Conservation (phyloP, 2,888 invertebrate genomes). For the Dolichopus griseipennis region DNA sequence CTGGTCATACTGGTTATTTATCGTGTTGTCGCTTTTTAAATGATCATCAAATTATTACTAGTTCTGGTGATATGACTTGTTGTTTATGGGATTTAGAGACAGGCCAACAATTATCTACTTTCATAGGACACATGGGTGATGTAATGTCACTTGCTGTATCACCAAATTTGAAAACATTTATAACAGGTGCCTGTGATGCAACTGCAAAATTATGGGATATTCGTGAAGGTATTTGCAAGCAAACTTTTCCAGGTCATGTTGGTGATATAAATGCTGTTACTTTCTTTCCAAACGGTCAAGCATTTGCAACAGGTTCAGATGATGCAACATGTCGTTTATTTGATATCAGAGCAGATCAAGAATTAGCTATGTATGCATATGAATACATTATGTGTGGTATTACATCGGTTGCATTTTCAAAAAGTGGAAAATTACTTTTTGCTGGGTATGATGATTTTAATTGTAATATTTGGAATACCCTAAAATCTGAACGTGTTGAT, state of each 20-base stretch:
- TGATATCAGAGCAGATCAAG: constrained; percentile 99
- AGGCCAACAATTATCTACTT: constrained; percentile 96
- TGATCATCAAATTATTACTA: constrained; percentile 98
- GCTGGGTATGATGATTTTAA: constrained; percentile 99
- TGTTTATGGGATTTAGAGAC: constrained; percentile 99
- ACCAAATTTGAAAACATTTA: constrained; percentile 98
- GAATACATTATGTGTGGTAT: constrained; percentile 99
- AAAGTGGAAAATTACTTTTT: constrained; percentile 89
- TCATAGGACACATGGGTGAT: constrained; percentile 98
- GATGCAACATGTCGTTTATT: constrained; percentile 99
- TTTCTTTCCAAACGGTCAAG: constrained; percentile 96
- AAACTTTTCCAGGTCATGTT: constrained; percentile 99
- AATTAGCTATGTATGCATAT: constrained; percentile 99
- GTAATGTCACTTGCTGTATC: constrained; percentile 98
- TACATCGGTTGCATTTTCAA: constrained; percentile 98
- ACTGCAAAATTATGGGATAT: constrained; percentile 99
- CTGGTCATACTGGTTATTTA: constrained; percentile 98
- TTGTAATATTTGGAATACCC: constrained; percentile 99
- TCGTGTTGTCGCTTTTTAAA: constrained; percentile 99
- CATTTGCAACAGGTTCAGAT: constrained; percentile 99
- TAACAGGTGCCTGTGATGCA: constrained; percentile 98
- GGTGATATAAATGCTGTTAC: constrained; percentile 99
- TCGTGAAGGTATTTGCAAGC: constrained; percentile 98
- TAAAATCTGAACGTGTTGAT: constrained; percentile 92
- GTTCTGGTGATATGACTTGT: constrained; percentile 99